Evolutionary conservation across 2,888 invertebrate genomes (phyloP), one percentile per base, ranked within the genome.

Genomic region (Drosophila testacea): DNA sequence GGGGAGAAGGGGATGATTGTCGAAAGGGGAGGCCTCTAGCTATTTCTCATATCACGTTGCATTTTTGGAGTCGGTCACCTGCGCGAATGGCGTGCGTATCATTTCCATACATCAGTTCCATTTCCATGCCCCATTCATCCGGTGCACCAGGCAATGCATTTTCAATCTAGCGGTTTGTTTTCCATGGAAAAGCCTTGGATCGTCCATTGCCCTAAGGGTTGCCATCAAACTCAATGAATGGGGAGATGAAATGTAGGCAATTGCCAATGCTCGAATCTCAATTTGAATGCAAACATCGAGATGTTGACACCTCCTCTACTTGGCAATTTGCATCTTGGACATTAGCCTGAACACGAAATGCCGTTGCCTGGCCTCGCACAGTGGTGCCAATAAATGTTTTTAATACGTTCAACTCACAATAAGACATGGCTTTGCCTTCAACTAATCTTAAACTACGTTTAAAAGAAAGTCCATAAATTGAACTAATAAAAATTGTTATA

Each of bases 151-250:
- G 7, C 38, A 36, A 34, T 52, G 55, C 27, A 13, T 28, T 39
- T 11, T 36, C 36, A n/a, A 41, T 59, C 60, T 87, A 83, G 88
- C 88, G 83, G 88, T 80, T 65, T 47, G 66, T 48, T 59, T 41
- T 48, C 56, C 75, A 67, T 77, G 83, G 83, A 78, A 88, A 88
- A 83, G 78, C 83, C 88, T 83, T 88, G 84, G 67, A 55, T 27
- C 67, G 86, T 72, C 30, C 83, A 77, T 63, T 86, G 83, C 69
- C 69, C 60, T 44, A 55, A 47, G 22, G 46, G 52, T 32, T 36
- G 10, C 13, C 22, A 32, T 27, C 7, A 1, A 9, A 34, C 16
- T 16, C 27, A 44, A 22, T 44, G 5, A 44, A 44, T 44, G 42
- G 11, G 42, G 6, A 6, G 11, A 6, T 1, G 42, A 11, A 6